Percentiles rank a stretch among this genome's conserved stretches.
Conservation (phyloP, 2,888 invertebrate species). For the Drosophila tanythrix region DNA sequence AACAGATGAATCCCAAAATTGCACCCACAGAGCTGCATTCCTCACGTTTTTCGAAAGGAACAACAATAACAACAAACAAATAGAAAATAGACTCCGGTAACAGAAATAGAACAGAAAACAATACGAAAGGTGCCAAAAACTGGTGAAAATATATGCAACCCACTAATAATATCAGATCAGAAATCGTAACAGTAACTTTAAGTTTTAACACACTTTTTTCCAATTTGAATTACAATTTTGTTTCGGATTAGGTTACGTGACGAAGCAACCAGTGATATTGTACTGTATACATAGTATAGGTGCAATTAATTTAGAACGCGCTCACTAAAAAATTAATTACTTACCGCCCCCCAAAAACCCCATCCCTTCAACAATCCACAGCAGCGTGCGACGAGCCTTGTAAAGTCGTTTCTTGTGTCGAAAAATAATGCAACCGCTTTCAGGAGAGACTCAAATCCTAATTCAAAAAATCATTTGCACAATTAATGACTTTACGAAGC, state of each 20-base stretch:
- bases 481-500: conserved; percentile 78
- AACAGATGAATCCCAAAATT: conserved; percentile 56
- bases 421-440: conserved; percentile 62
- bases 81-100: conserved; percentile 42
- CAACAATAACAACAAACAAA: conserved; percentile 37
- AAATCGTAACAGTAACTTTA: conserved; percentile 47
- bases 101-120: conserved; percentile 27
- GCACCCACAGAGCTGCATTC: conserved; percentile 69
- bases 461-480: conserved; percentile 38
- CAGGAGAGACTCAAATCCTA: conserved; percentile 77
- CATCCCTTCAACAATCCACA: conserved; percentile 33
- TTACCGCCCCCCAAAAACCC: conserved; percentile 24
- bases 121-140: conserved; percentile 62
- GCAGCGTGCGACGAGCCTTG: conserved; percentile 67
- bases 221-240: conserved; percentile 72
- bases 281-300: conserved; percentile 85
- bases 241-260: conserved; percentile 82
- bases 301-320: conserved; percentile 85
- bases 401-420: conserved; percentile 78
- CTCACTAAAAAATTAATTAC: conserved; percentile 75
- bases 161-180: conserved; percentile 41
- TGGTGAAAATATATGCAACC: conserved; percentile 55
- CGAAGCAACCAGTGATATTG: conserved; percentile 86
- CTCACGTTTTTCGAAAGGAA: conserved; percentile 56
- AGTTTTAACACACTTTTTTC: conserved; percentile 59